Base-by-base conservation (phyloP, 2,888 invertebrate species). In the Melangyna quadrimaculata region DNA sequence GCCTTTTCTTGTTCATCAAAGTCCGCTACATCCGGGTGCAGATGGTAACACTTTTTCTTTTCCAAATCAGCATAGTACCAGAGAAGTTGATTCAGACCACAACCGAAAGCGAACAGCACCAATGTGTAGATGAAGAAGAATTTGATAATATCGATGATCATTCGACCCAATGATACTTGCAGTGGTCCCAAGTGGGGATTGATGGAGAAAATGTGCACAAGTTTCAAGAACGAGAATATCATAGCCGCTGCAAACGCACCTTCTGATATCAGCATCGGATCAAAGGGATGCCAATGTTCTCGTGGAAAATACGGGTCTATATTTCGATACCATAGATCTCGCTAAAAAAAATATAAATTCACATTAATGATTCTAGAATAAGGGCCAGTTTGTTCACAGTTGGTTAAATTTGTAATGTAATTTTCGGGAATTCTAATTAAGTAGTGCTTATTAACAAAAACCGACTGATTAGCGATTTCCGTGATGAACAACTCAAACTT, bases 121-220 rank as follows among this genome's bases (percentile, higher is more conserved):
- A 98, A 93, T 87, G 97, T 95, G 91, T 98, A 98, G 89, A 99
- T 97, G 91, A 98, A 97, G 94, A 98, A 98, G 93, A 98, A 98
- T 92, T 98, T 98, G 87, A 98, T 94, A 87, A 99, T 98, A 91
- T 99, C 98, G 89, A 97, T 95, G 72, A 97, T 96, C 98, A 97
- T 97, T 89, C 97, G 94, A 69, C 98, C 98, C 17, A 99, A 93
- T 1, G 98, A 98, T 71, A 99, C 98, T 93, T 98, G 98, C 59
- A 92, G 75, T 0, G 98, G 99, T 84, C 99, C 98, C 88, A 99
- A 94, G 92, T 99, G 97, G 0, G 98, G 98, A 93, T 98, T 98
- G 87, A 99, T 97, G 84, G 98, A 98, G 94, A 98, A 98, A 90
- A 98, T 97, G 92, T 98, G 98, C 22, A 99, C 98, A 90, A 99